A percentile compares a stretch with the other conserved stretches of the same genome.
These are phyloP conservation scores for Aldrovandia affinis DNA, from an alignment of 2,797 vertebrate genomes.

Conservation along the genomic window DNA sequence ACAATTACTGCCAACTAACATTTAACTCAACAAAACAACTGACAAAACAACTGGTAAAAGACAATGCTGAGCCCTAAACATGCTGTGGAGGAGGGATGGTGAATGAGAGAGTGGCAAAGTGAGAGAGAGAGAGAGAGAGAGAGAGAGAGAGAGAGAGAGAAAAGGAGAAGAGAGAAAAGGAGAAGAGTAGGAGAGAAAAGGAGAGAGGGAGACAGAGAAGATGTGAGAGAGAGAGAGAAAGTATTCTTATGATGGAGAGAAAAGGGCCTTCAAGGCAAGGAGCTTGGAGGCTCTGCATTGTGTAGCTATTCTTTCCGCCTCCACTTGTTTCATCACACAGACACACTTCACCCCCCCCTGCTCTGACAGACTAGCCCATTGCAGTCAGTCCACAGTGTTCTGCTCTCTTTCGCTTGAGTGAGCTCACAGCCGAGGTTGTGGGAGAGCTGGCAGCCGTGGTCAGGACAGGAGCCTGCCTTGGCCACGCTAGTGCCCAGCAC, in stretches of 20 bases:
- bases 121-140: neutral
- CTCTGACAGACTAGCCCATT: neutral
- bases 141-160: neutral
- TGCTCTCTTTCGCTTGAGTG: slow-evolving; percentile 38
- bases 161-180: slow-evolving; percentile 5
- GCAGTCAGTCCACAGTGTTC: neutral
- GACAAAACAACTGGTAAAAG: slow-evolving; percentile 23
- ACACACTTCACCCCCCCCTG: slow-evolving; percentile 16
- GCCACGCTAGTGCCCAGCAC: neutral
- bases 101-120: neutral
- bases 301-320: slow-evolving; percentile 33
- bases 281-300: slow-evolving; percentile 19
- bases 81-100: neutral
- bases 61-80: slow-evolving; percentile 20
- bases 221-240: neutral
- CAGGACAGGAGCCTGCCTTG: slow-evolving; percentile 3
- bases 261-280: slow-evolving; percentile 20
- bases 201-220: no score
- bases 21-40: slow-evolving; percentile 30
- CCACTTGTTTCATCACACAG: slow-evolving; percentile 16
- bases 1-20: neutral
- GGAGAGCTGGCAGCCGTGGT: slow-evolving; percentile 32
- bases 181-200: neutral
- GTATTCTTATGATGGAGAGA: slow-evolving; percentile 18
- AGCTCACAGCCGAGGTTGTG: slow-evolving; percentile 28